These are phyloP conservation scores for Rhopalosiphum nymphaeae DNA, from an alignment of 2,888 invertebrate genomes.

Conservation along the genomic window DNA sequence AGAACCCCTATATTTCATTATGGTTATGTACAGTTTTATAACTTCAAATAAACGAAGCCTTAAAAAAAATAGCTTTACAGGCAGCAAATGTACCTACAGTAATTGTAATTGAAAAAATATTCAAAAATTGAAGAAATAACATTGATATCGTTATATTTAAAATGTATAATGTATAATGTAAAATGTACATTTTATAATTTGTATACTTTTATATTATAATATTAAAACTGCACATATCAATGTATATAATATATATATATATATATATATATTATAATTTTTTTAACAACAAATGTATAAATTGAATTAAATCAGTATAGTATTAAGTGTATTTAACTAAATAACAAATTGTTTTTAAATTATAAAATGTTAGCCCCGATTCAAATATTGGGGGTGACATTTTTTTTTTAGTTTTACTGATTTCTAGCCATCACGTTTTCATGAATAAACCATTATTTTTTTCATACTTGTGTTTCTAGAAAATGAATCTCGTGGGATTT, in stretches of 20 bases:
- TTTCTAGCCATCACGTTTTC: not conserved
- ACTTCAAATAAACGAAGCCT: not conserved
- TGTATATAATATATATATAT: not conserved
- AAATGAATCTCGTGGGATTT: not conserved
- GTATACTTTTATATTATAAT: not conserved
- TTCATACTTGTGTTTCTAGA: not conserved
- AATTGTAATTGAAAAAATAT: not conserved
- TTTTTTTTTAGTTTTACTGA: not conserved
- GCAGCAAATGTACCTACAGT: not conserved
- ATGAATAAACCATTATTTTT: slow-evolving; percentile 41
- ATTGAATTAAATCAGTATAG: not conserved
- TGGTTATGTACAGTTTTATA: not conserved
- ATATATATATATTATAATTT: not conserved
- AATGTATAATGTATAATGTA: not conserved
- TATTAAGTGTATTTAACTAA: not conserved
- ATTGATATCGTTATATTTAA: not conserved
- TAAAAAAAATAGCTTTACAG: not conserved
- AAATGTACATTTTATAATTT: not conserved
- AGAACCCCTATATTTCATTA: not conserved
- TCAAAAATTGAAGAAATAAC: not conserved
- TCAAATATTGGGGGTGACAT: not conserved
- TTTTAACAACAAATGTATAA: not conserved
- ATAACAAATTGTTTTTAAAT: not conserved
- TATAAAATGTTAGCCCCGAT: not conserved
- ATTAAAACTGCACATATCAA: not conserved